Conservation (phyloP, 2,888 invertebrate species). For the Bellardia bayeri region DNA sequence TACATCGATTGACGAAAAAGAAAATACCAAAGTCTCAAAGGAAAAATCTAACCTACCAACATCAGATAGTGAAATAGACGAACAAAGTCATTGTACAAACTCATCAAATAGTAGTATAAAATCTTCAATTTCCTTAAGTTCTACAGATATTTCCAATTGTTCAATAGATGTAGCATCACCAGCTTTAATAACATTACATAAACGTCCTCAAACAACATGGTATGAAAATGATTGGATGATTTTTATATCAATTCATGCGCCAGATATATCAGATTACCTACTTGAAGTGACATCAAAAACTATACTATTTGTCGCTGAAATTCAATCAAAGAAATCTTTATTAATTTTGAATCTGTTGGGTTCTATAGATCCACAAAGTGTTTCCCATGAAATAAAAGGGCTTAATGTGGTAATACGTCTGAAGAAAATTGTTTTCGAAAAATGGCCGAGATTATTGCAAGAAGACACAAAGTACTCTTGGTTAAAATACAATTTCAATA, state of each 20-base stretch:
- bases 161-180: conserved; percentile 60
- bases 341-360: conserved; percentile 76
- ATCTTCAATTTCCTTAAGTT: conserved; percentile 60
- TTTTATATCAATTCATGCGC: conserved; percentile 76
- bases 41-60: not conserved
- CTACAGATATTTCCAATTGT: conserved; percentile 42
- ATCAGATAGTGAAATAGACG: conserved; percentile 61
- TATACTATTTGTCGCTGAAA: conserved; percentile 72
- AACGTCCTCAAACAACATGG: conserved; percentile 78
- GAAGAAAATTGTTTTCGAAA: conserved; percentile 75
- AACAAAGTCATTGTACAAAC: conserved; percentile 61
- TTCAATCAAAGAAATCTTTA: conserved; percentile 73
- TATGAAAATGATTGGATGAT: conserved; percentile 78
- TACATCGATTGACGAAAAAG: not conserved
- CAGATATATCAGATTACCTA: conserved; percentile 77
- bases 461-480: conserved; percentile 75
- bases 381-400: conserved; percentile 79
- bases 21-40: not conserved
- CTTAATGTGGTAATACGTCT: conserved; percentile 78
- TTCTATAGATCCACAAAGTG: conserved; percentile 74
- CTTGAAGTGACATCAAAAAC: conserved; percentile 75
- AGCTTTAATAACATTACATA: conserved; percentile 73
- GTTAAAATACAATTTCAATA: conserved; percentile 77
- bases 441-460: conserved; percentile 77
- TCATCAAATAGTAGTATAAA: conserved; percentile 53